Percentiles rank a stretch among this genome's conserved stretches.
These are phyloP conservation scores for Sisor rabdophorus DNA, from an alignment of 2,113 vertebrate species.

Conservation along the genomic window DNA sequence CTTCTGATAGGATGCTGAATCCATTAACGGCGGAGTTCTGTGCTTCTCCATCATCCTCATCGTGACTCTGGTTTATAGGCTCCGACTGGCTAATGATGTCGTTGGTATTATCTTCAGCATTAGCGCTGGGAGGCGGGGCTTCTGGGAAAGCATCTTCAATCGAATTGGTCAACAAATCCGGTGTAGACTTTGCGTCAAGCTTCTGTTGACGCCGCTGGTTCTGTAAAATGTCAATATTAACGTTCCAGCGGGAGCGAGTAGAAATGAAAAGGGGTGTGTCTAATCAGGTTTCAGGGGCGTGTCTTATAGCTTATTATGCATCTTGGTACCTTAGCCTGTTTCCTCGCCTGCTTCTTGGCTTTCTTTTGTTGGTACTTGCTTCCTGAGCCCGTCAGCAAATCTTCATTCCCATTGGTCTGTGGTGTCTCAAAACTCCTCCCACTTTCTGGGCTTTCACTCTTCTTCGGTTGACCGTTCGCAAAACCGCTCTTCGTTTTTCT, in stretches of 20 bases:
- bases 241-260: too few relatives aligned
- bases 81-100: conserved; percentile 1
- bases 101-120: not conserved
- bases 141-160: conserved; percentile 20
- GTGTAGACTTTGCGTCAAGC: conserved; percentile 69
- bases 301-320: not conserved
- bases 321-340: conserved; percentile 86
- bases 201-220: conserved; percentile 86
- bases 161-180: conserved; percentile 49
- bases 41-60: conserved; percentile 27
- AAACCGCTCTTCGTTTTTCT: conserved; percentile 73
- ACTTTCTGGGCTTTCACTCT: conserved; percentile 61
- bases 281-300: too few relatives aligned
- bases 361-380: conserved; percentile 96
- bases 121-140: not conserved
- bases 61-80: conserved; percentile 31
- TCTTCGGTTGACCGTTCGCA: conserved; percentile 59
- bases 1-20: conserved; percentile 56
- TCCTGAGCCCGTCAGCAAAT: conserved; percentile 57
- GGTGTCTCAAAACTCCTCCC: conserved; percentile 57
- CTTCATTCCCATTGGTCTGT: conserved; percentile 58
- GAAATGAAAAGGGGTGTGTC: too few relatives aligned
- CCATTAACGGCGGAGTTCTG: conserved; percentile 51
- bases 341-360: conserved; percentile 91
- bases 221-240: conserved; percentile 58